phyloP scores from a whole-genome alignment of 1,140 invertebrate species.

The Drosophila subpulchrella region DNA sequence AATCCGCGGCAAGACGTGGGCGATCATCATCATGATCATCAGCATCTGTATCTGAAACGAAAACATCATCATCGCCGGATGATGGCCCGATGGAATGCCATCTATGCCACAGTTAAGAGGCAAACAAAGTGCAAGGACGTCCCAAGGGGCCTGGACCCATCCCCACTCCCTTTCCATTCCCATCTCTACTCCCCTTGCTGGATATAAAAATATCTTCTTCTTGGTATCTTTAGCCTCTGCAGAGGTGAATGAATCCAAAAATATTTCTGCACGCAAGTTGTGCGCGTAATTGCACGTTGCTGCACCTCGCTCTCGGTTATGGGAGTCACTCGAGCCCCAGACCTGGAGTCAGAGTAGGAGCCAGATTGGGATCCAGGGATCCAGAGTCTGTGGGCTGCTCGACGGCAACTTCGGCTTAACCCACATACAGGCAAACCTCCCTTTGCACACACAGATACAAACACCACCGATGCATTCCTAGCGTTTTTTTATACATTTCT shows the following conservation, averaged over 20 bases:
- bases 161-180: background rate
- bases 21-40: constrained; percentile 12
- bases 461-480: constrained; percentile 45
- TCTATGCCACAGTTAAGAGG: constrained; percentile 54
- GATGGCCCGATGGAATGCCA: constrained; percentile 40
- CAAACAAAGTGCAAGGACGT: constrained; percentile 59
- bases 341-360: constrained; percentile 30
- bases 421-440: constrained; percentile 41
- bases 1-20: constrained; percentile 39
- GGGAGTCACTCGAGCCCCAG: constrained; percentile 26
- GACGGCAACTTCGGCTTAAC: constrained; percentile 54
- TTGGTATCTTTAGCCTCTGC: constrained; percentile 24
- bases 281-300: constrained; percentile 70
- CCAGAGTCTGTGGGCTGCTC: constrained; percentile 44
- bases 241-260: constrained; percentile 74
- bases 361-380: constrained; percentile 41
- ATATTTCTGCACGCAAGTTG: constrained; percentile 73
- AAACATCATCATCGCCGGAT: constrained; percentile 25
- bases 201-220: constrained; percentile 54
- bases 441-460: constrained; percentile 10
- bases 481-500: constrained; percentile 32
- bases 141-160: constrained; percentile 29
- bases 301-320: constrained; percentile 40
- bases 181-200: constrained; percentile 5
- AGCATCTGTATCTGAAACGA: constrained; percentile 17